Percentiles rank a stretch among this genome's conserved stretches.
Evolutionary conservation across 2,113 vertebrate species (phyloP).

Genomic region (Sorex araneus): DNA sequence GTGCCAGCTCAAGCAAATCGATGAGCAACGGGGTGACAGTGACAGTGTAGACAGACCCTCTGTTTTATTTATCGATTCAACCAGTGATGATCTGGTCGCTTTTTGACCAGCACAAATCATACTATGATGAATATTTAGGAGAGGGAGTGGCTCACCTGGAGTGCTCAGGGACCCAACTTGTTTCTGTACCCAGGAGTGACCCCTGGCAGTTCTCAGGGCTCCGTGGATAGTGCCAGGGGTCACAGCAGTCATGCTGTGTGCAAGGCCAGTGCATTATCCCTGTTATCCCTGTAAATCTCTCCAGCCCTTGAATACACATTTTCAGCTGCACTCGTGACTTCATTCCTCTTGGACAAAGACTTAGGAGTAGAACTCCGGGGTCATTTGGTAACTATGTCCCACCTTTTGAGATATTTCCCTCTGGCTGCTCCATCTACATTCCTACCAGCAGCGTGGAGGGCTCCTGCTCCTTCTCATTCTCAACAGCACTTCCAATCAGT

Average conservation of each 20-base stretch:
- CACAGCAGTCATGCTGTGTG: too few species aligned
- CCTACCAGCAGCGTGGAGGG: background rate
- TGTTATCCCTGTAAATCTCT: too few species aligned
- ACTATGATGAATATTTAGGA: background rate
- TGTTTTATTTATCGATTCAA: conserved; percentile 4
- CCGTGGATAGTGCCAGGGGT: too few species aligned
- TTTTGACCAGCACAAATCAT: background rate
- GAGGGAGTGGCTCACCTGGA: too few species aligned
- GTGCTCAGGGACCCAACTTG: too few species aligned
- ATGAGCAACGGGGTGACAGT: too few species aligned
- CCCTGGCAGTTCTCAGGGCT: too few species aligned
- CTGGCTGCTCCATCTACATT: background rate
- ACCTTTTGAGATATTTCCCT: conserved; percentile 4
- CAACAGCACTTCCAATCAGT: background rate
- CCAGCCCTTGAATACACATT: background rate
- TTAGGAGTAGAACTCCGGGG: background rate
- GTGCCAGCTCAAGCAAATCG: too few species aligned
- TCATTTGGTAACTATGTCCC: background rate
- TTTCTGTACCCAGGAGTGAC: too few species aligned
- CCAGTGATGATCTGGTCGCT: background rate
- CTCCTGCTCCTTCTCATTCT: background rate
- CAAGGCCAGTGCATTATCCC: too few species aligned
- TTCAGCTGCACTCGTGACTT: background rate
- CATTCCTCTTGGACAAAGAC: background rate
- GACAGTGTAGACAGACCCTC: too few species aligned